Percentiles rank a stretch among this genome's conserved stretches.
Conservation (phyloP, 2,113 vertebrate species). For the Cathartes aura region DNA sequence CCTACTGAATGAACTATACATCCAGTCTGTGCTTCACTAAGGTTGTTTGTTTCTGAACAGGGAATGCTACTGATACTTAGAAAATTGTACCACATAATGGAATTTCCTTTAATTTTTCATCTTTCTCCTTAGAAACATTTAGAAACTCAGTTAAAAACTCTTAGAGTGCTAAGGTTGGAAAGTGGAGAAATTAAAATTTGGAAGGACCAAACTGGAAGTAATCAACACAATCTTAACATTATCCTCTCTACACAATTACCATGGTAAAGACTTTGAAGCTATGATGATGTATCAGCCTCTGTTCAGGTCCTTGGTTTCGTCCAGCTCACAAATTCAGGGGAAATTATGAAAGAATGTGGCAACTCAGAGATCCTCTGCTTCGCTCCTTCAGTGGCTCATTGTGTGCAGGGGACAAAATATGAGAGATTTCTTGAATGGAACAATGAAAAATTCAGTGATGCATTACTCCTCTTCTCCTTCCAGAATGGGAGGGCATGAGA, state of each 20-base stretch:
- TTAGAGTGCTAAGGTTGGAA: neutral
- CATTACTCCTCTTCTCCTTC: neutral
- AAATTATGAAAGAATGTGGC: neutral
- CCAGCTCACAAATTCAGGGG: neutral
- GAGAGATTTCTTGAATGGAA: neutral
- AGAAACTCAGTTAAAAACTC: neutral
- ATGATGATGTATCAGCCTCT: neutral
- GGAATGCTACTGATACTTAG: neutral
- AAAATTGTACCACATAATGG: neutral
- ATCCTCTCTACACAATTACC: neutral
- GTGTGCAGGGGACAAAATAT: neutral
- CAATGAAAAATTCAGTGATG: neutral
- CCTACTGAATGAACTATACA: neutral
- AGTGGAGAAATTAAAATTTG: neutral
- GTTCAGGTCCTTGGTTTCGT: neutral
- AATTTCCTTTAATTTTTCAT: neutral
- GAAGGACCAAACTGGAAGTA: neutral
- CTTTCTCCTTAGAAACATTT: neutral
- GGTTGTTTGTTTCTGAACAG: neutral
- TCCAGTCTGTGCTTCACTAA: neutral
- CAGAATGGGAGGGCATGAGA: neutral
- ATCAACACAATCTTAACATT: neutral
- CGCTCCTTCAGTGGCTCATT: neutral
- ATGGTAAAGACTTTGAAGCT: neutral
- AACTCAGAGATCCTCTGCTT: neutral